phyloP scores from a whole-genome alignment of 1,140 invertebrate genomes.

The Diploscapter pachys region DNA sequence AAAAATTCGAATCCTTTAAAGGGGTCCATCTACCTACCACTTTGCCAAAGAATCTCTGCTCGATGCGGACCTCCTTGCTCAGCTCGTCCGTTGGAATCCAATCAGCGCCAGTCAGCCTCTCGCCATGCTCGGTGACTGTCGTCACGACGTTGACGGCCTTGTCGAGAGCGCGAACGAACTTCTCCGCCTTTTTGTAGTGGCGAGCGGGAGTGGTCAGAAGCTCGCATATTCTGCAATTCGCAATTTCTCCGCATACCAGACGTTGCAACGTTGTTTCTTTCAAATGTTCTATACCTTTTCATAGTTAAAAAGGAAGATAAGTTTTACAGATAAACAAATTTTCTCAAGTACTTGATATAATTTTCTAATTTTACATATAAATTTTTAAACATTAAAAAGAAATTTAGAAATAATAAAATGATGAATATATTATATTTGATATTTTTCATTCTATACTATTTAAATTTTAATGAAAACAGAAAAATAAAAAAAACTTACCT shows the following conservation, averaged over 20 bases:
- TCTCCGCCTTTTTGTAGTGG: conserved; percentile 48
- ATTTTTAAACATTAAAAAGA: too few species aligned
- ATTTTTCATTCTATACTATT: too few species aligned
- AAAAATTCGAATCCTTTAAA: too few species aligned
- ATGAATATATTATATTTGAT: too few species aligned
- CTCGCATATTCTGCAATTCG: conserved; percentile 44
- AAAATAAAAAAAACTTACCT: conserved; percentile 29
- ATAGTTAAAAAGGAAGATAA: not conserved
- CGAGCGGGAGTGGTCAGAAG: conserved; percentile 36
- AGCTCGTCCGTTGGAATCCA: conserved; percentile 10
- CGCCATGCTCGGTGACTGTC: conserved; percentile 31
- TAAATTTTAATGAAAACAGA: not conserved
- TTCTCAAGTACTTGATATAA: too few species aligned
- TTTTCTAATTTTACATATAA: too few species aligned
- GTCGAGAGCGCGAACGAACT: conserved; percentile 48
- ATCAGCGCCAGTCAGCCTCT: conserved; percentile 23
- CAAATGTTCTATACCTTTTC: not conserved
- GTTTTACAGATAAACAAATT: too few species aligned
- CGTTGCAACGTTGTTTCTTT: not conserved
- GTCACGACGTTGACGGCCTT: conserved; percentile 53
- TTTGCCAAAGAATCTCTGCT: conserved; percentile 28
- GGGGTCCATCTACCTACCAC: conserved; percentile 17
- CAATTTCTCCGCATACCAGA: not conserved
- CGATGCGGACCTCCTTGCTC: conserved; percentile 12
- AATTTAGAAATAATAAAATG: too few species aligned